Evolutionary conservation across 2,797 vertebrate genomes (phyloP).

Genomic region (Manis pentadactyla): DNA sequence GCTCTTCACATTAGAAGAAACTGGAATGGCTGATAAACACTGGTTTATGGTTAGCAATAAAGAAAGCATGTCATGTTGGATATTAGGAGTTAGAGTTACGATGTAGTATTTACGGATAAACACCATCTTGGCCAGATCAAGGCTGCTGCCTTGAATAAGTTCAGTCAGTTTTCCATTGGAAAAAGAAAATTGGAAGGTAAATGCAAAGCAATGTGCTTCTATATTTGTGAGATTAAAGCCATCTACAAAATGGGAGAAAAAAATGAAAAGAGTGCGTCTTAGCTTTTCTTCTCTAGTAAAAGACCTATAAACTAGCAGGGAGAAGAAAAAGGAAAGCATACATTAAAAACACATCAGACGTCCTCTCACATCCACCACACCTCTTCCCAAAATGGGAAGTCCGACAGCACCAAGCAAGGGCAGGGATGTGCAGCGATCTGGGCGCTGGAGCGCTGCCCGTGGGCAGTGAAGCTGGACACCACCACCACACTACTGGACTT

Average conservation of each 20-base stretch:
- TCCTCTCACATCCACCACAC: not conserved
- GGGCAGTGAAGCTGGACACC: not conserved
- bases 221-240: conserved; percentile 31
- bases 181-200: not conserved
- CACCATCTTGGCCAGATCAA: not conserved
- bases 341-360: not conserved
- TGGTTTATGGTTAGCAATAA: rapidly evolving
- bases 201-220: conserved; percentile 8
- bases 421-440: rapidly evolving
- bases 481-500: not conserved
- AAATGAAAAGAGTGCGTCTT: conserved; percentile 30
- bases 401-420: rapidly evolving
- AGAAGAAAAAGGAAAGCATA: not conserved
- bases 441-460: rapidly evolving
- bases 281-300: conserved; percentile 61
- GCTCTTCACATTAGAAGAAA: not conserved
- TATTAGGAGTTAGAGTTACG: not conserved
- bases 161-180: not conserved
- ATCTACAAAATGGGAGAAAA: not conserved
- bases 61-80: not conserved
- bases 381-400: not conserved
- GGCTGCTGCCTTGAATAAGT: not conserved
- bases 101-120: not conserved
- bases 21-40: not conserved
- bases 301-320: conserved; percentile 26